Percentiles rank a stretch among this genome's conserved stretches.
Conservation (phyloP, 2,888 invertebrate genomes). For the Sepioteuthis lessoniana region DNA sequence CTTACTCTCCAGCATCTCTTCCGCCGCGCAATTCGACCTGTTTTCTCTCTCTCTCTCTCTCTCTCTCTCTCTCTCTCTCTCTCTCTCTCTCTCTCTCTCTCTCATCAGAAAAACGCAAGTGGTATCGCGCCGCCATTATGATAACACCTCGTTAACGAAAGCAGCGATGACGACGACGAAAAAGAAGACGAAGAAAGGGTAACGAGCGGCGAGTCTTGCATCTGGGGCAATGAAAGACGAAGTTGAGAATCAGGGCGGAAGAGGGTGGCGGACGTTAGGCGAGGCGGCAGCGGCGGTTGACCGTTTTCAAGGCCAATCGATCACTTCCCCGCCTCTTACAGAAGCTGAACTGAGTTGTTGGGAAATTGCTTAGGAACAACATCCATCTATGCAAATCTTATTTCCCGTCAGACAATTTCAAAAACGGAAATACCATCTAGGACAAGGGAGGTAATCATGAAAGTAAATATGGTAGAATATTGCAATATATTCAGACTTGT, state of each 20-base stretch:
- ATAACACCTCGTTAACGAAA: conserved; percentile 23
- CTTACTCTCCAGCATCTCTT: background rate
- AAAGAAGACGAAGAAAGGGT: background rate
- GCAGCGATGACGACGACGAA: background rate
- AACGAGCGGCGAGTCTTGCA: background rate
- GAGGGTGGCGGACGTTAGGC: no score
- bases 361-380: no score
- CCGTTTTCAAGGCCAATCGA: background rate
- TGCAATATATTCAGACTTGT: background rate
- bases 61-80: no score
- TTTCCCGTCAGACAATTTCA: background rate
- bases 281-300: background rate
- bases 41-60: no score
- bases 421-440: background rate
- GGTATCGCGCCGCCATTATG: conserved; percentile 5
- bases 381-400: background rate
- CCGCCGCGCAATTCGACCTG: no score
- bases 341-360: background rate
- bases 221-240: background rate
- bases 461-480: background rate
- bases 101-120: conserved; percentile 1
- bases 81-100: no score
- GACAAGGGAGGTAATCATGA: background rate
- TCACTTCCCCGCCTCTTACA: background rate
- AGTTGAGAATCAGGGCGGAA: background rate